Evolutionary conservation across 2,888 invertebrate species (phyloP), one percentile per base, ranked within the genome.

Genomic region (Drosophila rellima): DNA sequence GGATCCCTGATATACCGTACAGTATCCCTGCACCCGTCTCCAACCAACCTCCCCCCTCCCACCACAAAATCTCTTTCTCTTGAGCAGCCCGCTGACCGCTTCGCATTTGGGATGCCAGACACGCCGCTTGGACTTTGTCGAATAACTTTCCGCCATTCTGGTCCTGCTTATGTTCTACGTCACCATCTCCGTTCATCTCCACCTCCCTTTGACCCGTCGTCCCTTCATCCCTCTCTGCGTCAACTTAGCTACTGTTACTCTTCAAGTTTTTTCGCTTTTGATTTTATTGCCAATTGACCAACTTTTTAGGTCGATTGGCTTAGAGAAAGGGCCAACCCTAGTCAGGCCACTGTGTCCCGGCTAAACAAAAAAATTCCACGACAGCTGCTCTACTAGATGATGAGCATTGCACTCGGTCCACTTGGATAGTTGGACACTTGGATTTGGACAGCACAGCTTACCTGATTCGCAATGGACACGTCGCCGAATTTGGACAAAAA

Each of bases 221-320:
- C 11, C 17, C 11, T 52, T 10, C 4, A 10, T 23, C 23, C n/a
- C 5, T 45, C 23, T 18, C 33, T 60, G 55, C 72, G 71, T 65
- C 70, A 50, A 67, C 73, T 75, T 64, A 64, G 68, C 56, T 48
- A 66, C 74, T 82, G 56, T 74, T 87, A 79, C 71, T 75, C 69
- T 74, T 72, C 57, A 81, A 75, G 71, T 82, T 78, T 67, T 70
- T 72, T 77, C 79, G 88, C 85, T 79, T 88, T 84, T 90, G 88
- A 84, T 88, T 90, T 90, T 88, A 90, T 88, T 90, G 78, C 81
- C 90, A 85, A 80, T 89, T 90, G 88, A 88, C 81, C 79, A 90
- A 90, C 59, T 79, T 87, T 78, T 84, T 80, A 82, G 89, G 70
- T 80, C 74, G 82, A 74, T 82, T 80, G 76, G 23, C 35, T 26